Evolutionary conservation across 2,797 vertebrate genomes (phyloP).

Genomic region (Antennarius maculatus): DNA sequence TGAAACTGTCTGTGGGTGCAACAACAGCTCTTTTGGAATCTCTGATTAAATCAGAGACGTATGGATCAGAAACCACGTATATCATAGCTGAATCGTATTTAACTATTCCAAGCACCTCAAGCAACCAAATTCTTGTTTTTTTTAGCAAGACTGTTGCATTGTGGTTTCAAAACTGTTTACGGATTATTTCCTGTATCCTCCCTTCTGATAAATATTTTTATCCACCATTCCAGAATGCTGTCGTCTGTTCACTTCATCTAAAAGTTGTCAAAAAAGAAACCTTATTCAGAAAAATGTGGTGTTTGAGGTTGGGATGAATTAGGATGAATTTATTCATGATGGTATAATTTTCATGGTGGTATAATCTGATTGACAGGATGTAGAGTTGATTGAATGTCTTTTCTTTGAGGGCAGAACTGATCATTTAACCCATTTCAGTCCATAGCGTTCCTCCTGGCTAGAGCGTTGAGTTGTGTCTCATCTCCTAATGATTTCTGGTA

Average conservation of each 20-base stretch:
- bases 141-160: slow-evolving; percentile 10
- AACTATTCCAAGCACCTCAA: slow-evolving; percentile 14
- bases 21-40: slow-evolving; percentile 8
- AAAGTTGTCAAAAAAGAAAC: slow-evolving; percentile 20
- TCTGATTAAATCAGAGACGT: not conserved
- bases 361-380: slow-evolving; percentile 30
- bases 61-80: slow-evolving; percentile 7
- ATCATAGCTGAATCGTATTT: slow-evolving; percentile 9
- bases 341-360: not conserved
- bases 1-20: not conserved
- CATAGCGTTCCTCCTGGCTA: slow-evolving; percentile 19
- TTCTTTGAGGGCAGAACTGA: slow-evolving; percentile 14
- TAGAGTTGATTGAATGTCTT: slow-evolving; percentile 33
- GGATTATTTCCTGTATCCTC: slow-evolving; percentile 39
- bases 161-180: slow-evolving; percentile 13
- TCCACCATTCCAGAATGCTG: slow-evolving; percentile 21
- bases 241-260: slow-evolving; percentile 14
- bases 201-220: slow-evolving; percentile 30
- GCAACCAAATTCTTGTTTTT: not conserved
- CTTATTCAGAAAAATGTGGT: slow-evolving; percentile 21
- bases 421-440: slow-evolving; percentile 27
- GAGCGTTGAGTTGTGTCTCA: slow-evolving; percentile 17
- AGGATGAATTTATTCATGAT: slow-evolving; percentile 1
- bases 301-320: slow-evolving; percentile 2
- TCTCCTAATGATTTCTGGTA: slow-evolving; percentile 46